Evolutionary conservation across 2,888 invertebrate genomes (phyloP).

Genomic region (Hypomecis atomaria): DNA sequence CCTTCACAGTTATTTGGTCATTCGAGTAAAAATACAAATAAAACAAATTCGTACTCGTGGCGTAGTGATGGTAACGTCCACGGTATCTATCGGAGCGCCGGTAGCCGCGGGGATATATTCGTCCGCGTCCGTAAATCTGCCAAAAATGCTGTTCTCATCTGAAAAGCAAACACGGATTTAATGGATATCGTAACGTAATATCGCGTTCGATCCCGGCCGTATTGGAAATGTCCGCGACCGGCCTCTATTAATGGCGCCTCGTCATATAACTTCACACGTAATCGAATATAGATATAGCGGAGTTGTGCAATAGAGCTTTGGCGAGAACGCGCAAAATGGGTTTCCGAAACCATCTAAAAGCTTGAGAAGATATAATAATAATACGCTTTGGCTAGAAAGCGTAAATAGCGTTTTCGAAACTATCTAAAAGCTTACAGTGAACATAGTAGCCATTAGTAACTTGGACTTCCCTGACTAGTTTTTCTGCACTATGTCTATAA

Average conservation of each 20-base stretch:
- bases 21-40: too few species aligned
- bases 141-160: constrained; percentile 81
- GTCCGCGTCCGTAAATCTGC: constrained; percentile 64
- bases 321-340: too few species aligned
- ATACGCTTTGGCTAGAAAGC: too few species aligned
- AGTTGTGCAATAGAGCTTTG: not conserved
- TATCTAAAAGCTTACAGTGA: too few species aligned
- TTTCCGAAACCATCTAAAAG: too few species aligned
- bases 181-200: constrained; percentile 24
- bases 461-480: too few species aligned
- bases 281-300: constrained; percentile 1
- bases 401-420: too few species aligned
- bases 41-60: constrained; percentile 50
- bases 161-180: constrained; percentile 40
- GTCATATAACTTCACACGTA: constrained; percentile 4
- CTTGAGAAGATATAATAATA: too few species aligned
- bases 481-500: too few species aligned
- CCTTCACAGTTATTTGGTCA: too few species aligned
- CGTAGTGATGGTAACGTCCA: constrained; percentile 58
- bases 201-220: constrained; percentile 3
- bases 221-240: constrained; percentile 11
- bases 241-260: constrained; percentile 4
- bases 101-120: constrained; percentile 53
- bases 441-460: too few species aligned
- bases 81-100: constrained; percentile 44